Evolutionary conservation across 2,113 vertebrate species (phyloP).

Genomic region (Macrotis lagotis): DNA sequence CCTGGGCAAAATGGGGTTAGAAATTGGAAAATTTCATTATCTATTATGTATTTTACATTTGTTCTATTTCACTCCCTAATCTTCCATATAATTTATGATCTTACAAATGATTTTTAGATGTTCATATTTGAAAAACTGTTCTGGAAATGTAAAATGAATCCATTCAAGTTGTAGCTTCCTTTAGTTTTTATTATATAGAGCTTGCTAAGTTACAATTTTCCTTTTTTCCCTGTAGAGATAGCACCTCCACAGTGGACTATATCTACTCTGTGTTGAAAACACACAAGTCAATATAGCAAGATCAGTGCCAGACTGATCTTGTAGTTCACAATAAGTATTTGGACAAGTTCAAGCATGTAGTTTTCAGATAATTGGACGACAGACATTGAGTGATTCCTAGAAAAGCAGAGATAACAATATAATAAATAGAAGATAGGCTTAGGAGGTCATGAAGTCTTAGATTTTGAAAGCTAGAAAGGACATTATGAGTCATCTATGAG

Average conservation of each 20-base stretch:
- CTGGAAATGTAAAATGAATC: neutral
- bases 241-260: neutral
- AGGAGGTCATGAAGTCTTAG: neutral
- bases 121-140: neutral
- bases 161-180: neutral
- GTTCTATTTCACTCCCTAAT: neutral
- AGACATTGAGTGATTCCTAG: neutral
- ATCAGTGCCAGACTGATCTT: neutral
- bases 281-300: slow-evolving; percentile 12
- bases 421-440: neutral
- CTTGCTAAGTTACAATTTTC: neutral
- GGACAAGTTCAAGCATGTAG: neutral
- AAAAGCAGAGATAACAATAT: neutral
- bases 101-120: neutral
- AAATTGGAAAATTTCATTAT: neutral
- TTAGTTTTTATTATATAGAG: slow-evolving; percentile 11
- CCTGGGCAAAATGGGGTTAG: neutral
- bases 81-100: neutral
- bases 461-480: neutral
- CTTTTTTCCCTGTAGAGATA: neutral
- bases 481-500: neutral
- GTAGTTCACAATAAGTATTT: neutral
- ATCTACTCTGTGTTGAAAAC: slow-evolving; percentile 15
- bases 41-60: neutral
- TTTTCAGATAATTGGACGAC: slow-evolving; percentile 16